Conservation (phyloP, 2,888 invertebrate genomes). For the Noctua fimbriata region DNA sequence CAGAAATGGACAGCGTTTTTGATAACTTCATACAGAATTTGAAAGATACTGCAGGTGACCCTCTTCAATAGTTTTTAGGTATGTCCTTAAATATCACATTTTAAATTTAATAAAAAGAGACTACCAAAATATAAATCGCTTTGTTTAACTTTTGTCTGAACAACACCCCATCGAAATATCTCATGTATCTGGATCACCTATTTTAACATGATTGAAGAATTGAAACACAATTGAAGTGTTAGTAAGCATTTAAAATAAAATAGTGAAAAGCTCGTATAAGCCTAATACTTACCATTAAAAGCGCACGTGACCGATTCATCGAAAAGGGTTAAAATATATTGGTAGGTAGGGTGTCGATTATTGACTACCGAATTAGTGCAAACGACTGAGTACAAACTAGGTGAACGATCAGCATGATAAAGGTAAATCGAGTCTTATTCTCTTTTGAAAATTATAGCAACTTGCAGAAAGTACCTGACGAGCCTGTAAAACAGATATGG, state of each 20-base stretch:
- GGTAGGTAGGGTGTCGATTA: conserved; percentile 6
- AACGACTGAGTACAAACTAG: background rate
- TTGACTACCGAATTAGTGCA: conserved; percentile 2
- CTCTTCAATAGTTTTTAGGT: background rate
- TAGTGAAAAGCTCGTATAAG: conserved; percentile 22
- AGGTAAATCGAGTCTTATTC: background rate
- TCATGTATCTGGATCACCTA: background rate
- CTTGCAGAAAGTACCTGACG: background rate
- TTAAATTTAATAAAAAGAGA: background rate
- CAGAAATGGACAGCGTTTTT: conserved; percentile 64
- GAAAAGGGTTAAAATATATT: conserved; percentile 14
- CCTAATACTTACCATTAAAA: conserved; percentile 15
- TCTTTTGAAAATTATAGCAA: background rate
- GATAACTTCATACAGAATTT: conserved; percentile 54
- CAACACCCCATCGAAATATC: background rate
- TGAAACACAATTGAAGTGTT: conserved; percentile 13
- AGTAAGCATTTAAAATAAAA: conserved; percentile 7
- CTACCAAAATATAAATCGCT: background rate
- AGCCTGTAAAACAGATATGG: background rate
- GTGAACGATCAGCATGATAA: background rate
- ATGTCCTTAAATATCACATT: background rate
- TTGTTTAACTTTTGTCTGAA: conserved; percentile 17
- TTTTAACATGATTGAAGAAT: conserved; percentile 4
- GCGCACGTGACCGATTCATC: conserved; percentile 41
- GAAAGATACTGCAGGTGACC: background rate